Base-by-base conservation (phyloP, 1,140 invertebrate species). In the Dysdera silvatica region DNA sequence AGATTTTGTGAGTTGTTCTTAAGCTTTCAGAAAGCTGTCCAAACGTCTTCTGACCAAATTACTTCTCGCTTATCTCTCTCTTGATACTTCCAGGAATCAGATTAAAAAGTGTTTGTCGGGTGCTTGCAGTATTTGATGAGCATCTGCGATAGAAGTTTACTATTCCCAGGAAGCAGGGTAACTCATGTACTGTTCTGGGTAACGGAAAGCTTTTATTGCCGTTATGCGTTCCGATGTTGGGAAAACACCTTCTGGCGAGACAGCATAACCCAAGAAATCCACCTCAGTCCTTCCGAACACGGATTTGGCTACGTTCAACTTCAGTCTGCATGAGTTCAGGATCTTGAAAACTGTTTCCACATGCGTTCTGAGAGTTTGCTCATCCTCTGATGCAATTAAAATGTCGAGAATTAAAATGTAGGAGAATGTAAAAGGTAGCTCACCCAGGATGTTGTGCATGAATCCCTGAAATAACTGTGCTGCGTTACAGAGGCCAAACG, bases 371-470 rank as follows among this genome's bases (percentile, higher is more conserved):
- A 80, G 79, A 20, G 72, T 67, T 10, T 72, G 67, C 51, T 66
- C 69, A 26, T 59, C 59, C 4, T 70, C 45, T 1, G 71, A 74
- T 31, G 70, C 77, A 6, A 84, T 69, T 2, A 82, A 70, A 35
- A 84, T 58, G 40, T 57, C 55, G 37, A 58, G 49, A 6, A 57
- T 7, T 52, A 68, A 66, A 4, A 67, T 16, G 37, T 57, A 57
- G 8, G 28, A 12, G 63, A 20, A 12, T 12, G 20, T 20, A 28
- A 12, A 12, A 31, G 16, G n/a, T 8, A 48, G 23, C 10, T 55
- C 52, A 12, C 29, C 52, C 24, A 56, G 54, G 20, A 66, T 10
- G 28, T 31, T n/a, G 48, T 65, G 45, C n/a, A 49, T 49, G 41
- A 64, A 55, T 32, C 32, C 14, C 23, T 64, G 62, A 40, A 66